Evolutionary conservation across 1,140 invertebrate species (phyloP).

Genomic region (Choristoneura fumiferana): DNA sequence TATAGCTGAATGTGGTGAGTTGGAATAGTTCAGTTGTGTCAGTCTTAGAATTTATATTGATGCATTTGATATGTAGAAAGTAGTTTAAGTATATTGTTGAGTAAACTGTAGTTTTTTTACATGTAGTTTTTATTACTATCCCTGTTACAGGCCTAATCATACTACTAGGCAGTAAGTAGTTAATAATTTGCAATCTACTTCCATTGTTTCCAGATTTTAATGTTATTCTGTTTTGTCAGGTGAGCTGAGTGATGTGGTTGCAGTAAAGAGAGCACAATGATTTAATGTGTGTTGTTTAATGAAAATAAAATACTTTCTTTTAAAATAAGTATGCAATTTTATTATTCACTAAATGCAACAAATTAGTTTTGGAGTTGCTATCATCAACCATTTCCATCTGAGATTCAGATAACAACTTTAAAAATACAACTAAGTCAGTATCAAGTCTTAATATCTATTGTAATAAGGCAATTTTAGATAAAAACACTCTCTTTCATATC

Average conservation of each 20-base stretch:
- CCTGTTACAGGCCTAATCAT: too few species aligned
- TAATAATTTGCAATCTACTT: not conserved
- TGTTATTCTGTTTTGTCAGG: constrained; percentile 25
- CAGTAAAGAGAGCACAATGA: constrained; percentile 20
- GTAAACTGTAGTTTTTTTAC: constrained; percentile 5
- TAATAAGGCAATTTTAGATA: constrained; percentile 77
- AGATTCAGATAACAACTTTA: constrained; percentile 63
- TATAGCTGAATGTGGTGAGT: constrained; percentile 88
- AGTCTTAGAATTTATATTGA: not conserved
- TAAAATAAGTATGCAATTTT: constrained; percentile 77
- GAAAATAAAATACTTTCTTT: constrained; percentile 40
- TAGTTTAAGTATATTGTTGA: constrained; percentile 21
- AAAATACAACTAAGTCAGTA: constrained; percentile 71
- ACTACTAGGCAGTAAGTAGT: too few species aligned
- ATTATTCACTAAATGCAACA: constrained; percentile 78
- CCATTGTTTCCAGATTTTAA: too few species aligned
- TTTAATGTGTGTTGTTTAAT: constrained; percentile 11
- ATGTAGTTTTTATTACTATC: not conserved
- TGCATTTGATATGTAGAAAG: constrained; percentile 5
- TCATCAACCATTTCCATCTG: constrained; percentile 52
- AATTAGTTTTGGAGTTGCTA: constrained; percentile 72
- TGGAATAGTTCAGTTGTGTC: constrained; percentile 53
- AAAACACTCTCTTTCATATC: constrained; percentile 73
- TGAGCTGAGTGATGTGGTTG: constrained; percentile 28
- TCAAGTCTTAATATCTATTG: constrained; percentile 73